phyloP scores from a whole-genome alignment of 2,888 invertebrate genomes.

The Orthosia cruda region DNA sequence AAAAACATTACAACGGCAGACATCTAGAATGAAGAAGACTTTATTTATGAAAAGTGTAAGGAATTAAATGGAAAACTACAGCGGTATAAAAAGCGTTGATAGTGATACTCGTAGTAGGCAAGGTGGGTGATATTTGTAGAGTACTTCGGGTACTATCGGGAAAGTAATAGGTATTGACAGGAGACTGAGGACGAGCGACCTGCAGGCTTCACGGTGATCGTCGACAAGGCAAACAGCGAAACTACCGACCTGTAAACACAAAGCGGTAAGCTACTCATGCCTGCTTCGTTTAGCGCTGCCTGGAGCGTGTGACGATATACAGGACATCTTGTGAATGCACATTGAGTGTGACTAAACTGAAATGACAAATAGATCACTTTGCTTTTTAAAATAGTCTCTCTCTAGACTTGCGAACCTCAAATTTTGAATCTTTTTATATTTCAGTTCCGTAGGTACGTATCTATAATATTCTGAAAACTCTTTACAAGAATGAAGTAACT shows the following conservation, averaged over 20 bases:
- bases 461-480: no score
- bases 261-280: constrained; percentile 66
- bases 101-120: constrained; percentile 20
- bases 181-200: constrained; percentile 52
- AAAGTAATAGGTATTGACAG: constrained; percentile 69
- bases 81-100: constrained; percentile 21
- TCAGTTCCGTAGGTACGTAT: no score
- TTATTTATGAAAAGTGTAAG: constrained; percentile 19
- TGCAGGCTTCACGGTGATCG: constrained; percentile 53
- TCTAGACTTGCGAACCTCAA: no score
- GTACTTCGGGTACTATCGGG: constrained; percentile 53
- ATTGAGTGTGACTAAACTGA: neutral
- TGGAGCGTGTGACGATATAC: constrained; percentile 45
- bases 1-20: constrained; percentile 40
- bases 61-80: constrained; percentile 1
- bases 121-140: constrained; percentile 26
- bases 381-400: neutral
- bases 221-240: constrained; percentile 67
- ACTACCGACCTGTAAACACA: constrained; percentile 70
- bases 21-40: constrained; percentile 33
- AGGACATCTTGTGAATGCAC: constrained; percentile 44
- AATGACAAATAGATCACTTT: neutral
- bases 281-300: constrained; percentile 54
- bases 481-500: no score
- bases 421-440: neutral